Evolutionary conservation across 2,797 vertebrate species (phyloP), one percentile per base, ranked within the genome.

Genomic region (Saxicola maurus): DNA sequence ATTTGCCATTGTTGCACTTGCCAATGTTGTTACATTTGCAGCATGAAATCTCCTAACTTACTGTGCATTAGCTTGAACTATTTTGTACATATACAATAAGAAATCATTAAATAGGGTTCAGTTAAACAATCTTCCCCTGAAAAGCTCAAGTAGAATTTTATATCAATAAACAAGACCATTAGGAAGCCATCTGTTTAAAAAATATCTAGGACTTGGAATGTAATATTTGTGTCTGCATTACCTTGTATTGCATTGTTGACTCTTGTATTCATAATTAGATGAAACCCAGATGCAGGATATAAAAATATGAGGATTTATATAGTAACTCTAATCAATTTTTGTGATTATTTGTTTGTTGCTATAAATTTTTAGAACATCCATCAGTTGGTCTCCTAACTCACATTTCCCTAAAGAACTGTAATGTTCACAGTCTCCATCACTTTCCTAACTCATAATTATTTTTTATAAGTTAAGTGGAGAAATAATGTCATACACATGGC

Each of bases 1-100:
- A 65, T 92, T 72, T 83, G 46, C 64, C 37, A 20, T 82, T 77
- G 31, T 68, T 75, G 25, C 40, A 38, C 16, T 83, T 94, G 82
- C 82, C 86, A 86, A 62, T 67, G 16, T 75, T 77, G 59, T 90
- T 86, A 72, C 45, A 48, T 72, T 89, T 86, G 73, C 86, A 93
- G 66, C 65, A 31, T 72, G 72, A 91, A 68, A 69, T 86, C 67
- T 81, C 27, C 60, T 84, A 69, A 64, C 13, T 87, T 52, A 37
- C 31, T 1, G 0, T 19, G 4, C 10, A 3, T 78, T 73, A 71
- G 61, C 62, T 86, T 89, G 71, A 80, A 51, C 46, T 82, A 4
- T 71, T 94, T 80, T 92, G 24, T 42, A 73, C 40, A 17, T 31
- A 45, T 9, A 66, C 24, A 62, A n/a, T 52, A 74, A 81, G 59